These are phyloP conservation scores for Otolemur garnettii DNA, from an alignment of 2,113 vertebrate species.

Conservation along the genomic window DNA sequence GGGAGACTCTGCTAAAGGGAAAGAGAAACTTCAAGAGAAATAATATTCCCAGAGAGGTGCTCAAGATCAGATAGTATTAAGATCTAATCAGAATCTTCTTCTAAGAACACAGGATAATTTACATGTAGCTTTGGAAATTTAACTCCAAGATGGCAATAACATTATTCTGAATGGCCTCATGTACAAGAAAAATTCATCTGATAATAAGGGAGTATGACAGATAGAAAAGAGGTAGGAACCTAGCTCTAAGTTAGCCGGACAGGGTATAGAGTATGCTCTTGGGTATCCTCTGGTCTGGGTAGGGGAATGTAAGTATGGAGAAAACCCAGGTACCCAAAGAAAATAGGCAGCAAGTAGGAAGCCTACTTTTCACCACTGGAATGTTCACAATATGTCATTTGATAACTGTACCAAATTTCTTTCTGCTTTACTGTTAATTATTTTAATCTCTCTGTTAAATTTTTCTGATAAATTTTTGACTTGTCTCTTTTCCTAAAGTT, in stretches of 20 bases:
- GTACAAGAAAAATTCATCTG: background rate
- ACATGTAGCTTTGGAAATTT: background rate
- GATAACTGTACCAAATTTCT: background rate
- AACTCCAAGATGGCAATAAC: background rate
- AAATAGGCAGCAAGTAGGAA: background rate
- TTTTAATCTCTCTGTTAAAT: background rate
- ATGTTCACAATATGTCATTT: background rate
- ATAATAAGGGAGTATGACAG: background rate
- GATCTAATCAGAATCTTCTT: background rate
- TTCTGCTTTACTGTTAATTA: background rate
- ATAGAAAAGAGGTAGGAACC: background rate
- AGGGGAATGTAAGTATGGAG: background rate
- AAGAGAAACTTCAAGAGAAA: background rate
- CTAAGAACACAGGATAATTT: background rate
- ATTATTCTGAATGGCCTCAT: background rate
- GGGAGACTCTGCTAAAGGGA: background rate
- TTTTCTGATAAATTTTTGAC: background rate
- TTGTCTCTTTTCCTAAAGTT: background rate
- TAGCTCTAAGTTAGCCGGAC: background rate
- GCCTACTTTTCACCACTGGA: background rate
- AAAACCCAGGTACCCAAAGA: background rate
- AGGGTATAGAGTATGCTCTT: background rate
- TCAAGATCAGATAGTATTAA: background rate
- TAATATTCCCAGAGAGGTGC: background rate
- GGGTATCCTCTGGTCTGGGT: background rate